Base-by-base conservation (phyloP, 2,797 vertebrate genomes). In the Lutjanus argentimaculatus region DNA sequence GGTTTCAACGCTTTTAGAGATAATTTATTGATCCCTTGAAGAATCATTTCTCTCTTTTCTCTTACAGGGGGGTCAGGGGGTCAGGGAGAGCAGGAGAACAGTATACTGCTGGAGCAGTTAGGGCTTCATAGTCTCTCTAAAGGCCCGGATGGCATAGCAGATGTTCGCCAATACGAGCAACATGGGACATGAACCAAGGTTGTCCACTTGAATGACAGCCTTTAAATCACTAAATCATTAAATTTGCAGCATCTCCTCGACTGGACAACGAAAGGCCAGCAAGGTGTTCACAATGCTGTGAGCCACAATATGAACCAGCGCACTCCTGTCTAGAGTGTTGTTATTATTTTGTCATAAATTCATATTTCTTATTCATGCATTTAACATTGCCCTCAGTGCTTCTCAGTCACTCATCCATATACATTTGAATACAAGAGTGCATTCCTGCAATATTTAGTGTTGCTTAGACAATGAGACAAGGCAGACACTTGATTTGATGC, bases 151-250 rank as follows among this genome's bases (percentile, higher is more conserved):
- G 46, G 53, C 64, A 57, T 64, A 58, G 61, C 52, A 61, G 81
- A 75, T 65, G 64, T 61, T 71, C 69, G 59, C 64, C 57, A 58
- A 75, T 48, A 48, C 62, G 14, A 40, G 53, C 22, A 51, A 66
- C 42, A 21, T 0, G 42, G 48, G 62, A 75, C 49, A 62, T 53
- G 65, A 76, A 30, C 69, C 57, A 15, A 72, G 65, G 61, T n/a
- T 62, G 61, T 72, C 56, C 64, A 8, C 63, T 48, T 81, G 71
- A 76, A 73, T 67, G 40, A 62, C 19, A 55, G 48, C 45, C 61
- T 73, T 77, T 62, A 73, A 66, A 67, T 65, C 62, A 25, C 14
- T 21, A 19, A 45, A 71, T 46, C 62, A 46, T 72, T 67, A 40
- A 16, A 75, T 73, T 16, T 82, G 9, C 7, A 17, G 16, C 8